Conservation (phyloP, 2,113 vertebrate genomes). For the Myiozetetes cayanensis region DNA sequence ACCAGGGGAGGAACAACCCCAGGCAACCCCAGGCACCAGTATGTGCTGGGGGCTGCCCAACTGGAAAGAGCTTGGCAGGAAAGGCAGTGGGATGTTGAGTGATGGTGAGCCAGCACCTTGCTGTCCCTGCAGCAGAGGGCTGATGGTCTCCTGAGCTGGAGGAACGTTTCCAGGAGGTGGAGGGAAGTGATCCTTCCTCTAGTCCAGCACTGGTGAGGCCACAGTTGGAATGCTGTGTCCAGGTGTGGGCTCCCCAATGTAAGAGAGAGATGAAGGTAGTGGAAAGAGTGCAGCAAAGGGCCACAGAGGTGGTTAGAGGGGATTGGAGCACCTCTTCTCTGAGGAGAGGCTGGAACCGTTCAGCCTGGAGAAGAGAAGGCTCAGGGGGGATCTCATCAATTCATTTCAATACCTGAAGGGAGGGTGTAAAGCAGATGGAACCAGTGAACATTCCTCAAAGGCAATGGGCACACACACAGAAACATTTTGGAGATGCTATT, state of each 20-base stretch:
- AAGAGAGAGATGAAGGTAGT: too few species aligned
- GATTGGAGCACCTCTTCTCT: too few species aligned
- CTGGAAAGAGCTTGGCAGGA: not conserved
- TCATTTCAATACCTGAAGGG: not conserved
- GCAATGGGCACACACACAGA: not conserved
- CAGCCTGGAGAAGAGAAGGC: not conserved
- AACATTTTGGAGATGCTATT: not conserved
- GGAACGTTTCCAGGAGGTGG: not conserved
- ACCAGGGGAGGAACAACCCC: not conserved
- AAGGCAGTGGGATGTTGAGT: too few species aligned
- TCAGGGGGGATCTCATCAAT: not conserved
- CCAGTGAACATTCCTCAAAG: not conserved
- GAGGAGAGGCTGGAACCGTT: too few species aligned
- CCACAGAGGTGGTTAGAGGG: too few species aligned
- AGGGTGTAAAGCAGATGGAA: not conserved
- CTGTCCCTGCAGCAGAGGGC: not conserved
- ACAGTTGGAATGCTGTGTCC: not conserved
- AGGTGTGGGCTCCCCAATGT: too few species aligned
- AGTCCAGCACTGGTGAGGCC: not conserved
- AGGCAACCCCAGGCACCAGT: accelerated
- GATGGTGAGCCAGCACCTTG: not conserved
- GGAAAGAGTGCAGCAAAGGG: too few species aligned
- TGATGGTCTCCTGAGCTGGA: not conserved
- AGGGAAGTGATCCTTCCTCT: not conserved
- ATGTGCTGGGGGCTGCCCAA: accelerated